Conservation (phyloP, 2,113 vertebrate species). For the Bagarius yarrelli region DNA sequence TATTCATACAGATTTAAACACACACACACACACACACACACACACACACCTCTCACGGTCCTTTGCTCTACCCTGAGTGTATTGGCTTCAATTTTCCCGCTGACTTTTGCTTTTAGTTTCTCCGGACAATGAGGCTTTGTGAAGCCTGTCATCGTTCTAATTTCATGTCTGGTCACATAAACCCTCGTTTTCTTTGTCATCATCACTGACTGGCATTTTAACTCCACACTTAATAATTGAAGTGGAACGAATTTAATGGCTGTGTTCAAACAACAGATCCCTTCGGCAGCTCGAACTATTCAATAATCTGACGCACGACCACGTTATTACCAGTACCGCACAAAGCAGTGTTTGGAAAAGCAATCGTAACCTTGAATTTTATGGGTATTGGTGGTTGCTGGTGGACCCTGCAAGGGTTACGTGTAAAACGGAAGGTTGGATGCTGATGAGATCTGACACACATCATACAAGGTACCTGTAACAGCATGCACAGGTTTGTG, state of each 20-base stretch:
- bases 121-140: slow-evolving; percentile 8
- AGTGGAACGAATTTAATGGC: slow-evolving; percentile 20
- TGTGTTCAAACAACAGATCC: slow-evolving; percentile 11
- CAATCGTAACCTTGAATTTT: background rate
- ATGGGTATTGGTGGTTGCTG: too few species aligned
- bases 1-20: background rate
- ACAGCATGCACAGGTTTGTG: background rate
- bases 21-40: slow-evolving; percentile 14
- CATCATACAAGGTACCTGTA: background rate
- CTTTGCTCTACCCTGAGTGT: background rate
- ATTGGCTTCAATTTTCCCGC: background rate
- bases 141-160: slow-evolving; percentile 5
- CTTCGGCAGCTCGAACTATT: background rate
- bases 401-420: background rate
- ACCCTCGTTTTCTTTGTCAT: background rate
- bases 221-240: slow-evolving; percentile 22
- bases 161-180: slow-evolving; percentile 9
- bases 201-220: background rate
- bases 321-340: background rate
- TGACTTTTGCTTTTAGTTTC: background rate
- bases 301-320: background rate
- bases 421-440: slow-evolving; percentile 7
- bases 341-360: background rate
- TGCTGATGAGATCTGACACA: slow-evolving; percentile 31
- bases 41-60: background rate